phyloP scores from a whole-genome alignment of 2,797 vertebrate genomes.

The Enteromius unitaeniatus region DNA sequence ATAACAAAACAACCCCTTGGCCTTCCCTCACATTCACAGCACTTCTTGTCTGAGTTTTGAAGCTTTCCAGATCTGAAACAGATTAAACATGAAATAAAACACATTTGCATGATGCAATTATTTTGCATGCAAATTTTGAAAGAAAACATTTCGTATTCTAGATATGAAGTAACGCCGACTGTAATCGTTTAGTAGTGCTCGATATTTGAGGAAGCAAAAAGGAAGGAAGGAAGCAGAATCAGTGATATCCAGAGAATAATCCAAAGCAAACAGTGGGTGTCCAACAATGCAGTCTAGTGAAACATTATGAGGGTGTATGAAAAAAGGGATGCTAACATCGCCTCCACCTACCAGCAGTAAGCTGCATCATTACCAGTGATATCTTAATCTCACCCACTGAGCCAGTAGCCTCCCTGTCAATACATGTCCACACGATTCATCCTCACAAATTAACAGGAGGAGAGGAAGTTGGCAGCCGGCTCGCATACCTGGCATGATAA shows the following conservation, averaged over 20 bases:
- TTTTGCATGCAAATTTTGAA: slow-evolving; percentile 13
- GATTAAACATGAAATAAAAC: slow-evolving; percentile 11
- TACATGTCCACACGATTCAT: slow-evolving; percentile 69
- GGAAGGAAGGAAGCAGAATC: slow-evolving; percentile 18
- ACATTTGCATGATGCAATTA: not conserved
- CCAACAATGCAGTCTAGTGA: slow-evolving; percentile 26
- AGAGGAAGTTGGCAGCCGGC: slow-evolving; percentile 67
- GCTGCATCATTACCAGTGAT: slow-evolving; percentile 77
- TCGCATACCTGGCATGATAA: slow-evolving; percentile 74
- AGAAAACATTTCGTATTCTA: slow-evolving; percentile 9
- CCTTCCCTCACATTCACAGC: slow-evolving; percentile 92
- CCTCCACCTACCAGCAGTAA: slow-evolving; percentile 73
- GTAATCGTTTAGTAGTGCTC: not conserved
- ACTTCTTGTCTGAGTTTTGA: slow-evolving; percentile 85
- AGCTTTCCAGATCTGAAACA: slow-evolving; percentile 86
- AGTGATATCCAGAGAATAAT: slow-evolving; percentile 33
- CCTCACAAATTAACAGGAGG: slow-evolving; percentile 65
- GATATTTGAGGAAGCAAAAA: slow-evolving; percentile 1
- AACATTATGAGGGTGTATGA: slow-evolving; percentile 3
- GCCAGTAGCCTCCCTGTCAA: slow-evolving; percentile 72
- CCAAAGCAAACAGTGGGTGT: slow-evolving; percentile 18
- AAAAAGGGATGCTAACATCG: slow-evolving; percentile 57
- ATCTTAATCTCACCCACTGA: slow-evolving; percentile 78
- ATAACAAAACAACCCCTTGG: slow-evolving; percentile 92
- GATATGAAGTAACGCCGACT: not conserved